Evolutionary conservation across 92 coral and sea anemone genomes (phyloP), one percentile per base, ranked within the genome.

Genomic region (Bergia puertoricense): DNA sequence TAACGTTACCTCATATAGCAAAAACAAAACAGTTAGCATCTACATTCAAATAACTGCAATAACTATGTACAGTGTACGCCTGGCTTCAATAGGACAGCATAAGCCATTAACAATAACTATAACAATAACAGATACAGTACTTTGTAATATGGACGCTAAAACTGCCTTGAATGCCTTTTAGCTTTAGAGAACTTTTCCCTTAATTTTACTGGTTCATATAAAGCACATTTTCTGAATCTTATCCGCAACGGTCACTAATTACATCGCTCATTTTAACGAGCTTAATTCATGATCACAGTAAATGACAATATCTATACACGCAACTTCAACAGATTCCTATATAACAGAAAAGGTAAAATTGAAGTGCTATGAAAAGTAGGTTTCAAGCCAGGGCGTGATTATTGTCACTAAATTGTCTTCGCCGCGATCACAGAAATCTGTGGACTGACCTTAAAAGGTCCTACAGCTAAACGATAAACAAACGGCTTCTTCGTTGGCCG

Each of bases 121-220:
- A 30, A 30, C 30, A 62, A 81, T 62, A 81, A 62, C 30, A 30
- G 30, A 30, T 38, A 57, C 18, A 81, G 51, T 62, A 81, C 85
- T 81, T n/a, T 39, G 85, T 62, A 81, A 16, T 66, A 62, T 42
- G 16, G 20, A 81, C 62, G 39, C 72, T 81, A 66, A 62, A 81
- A 41, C 48, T 65, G 62, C 15, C 51, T 81, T 81, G 85, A 81
- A 81, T 43, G 15, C 14, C 71, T 65, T 81, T 59, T 65, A 81
- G 11, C 59, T 81, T 81, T 74, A 81, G 85, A 81, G 85, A 81
- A 81, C 72, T 81, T 81, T 81, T 45, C 75, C 62, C 74, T 59
- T 81, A 43, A 81, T 62, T 81, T 66, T 81, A 56, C 40, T 81
- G 44, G 36, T 62, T 81, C 74, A 81, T 59, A 81, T 81, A 45